phyloP scores from a whole-genome alignment of 2,888 invertebrate species.

The Agrotis puta region DNA sequence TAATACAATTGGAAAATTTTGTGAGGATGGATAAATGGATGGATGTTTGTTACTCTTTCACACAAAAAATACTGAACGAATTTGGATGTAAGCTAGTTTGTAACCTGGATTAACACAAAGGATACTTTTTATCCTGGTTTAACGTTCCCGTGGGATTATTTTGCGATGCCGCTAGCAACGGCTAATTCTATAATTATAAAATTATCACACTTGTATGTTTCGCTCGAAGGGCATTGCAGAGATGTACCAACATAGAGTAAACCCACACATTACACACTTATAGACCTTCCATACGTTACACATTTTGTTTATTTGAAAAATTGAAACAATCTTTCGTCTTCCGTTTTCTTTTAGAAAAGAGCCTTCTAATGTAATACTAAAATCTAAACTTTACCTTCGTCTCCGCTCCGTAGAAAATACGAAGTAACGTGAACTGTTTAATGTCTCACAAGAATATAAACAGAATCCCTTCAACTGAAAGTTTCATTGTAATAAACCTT shows the following conservation, averaged over 20 bases:
- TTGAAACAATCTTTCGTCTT: not conserved
- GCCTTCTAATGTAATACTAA: not conserved
- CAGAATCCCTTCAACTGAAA: constrained; percentile 16
- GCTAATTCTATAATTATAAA: too few species aligned
- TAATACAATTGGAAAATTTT: not conserved
- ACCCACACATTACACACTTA: not conserved
- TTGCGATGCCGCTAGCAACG: too few species aligned
- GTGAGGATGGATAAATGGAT: too few species aligned
- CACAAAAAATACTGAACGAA: too few species aligned
- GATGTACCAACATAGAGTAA: not conserved
- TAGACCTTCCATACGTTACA: not conserved
- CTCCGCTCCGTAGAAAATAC: not conserved
- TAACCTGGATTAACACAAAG: too few species aligned
- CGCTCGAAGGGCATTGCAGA: not conserved
- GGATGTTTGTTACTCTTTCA: too few species aligned
- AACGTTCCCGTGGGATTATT: too few species aligned
- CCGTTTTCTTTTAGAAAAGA: too few species aligned
- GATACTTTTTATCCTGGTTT: too few species aligned
- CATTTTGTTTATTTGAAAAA: not conserved
- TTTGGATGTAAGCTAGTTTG: too few species aligned
- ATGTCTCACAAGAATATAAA: constrained; percentile 8
- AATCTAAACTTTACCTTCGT: not conserved
- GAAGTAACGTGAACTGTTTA: not conserved
- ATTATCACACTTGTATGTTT: not conserved
- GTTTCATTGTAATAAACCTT: constrained; percentile 31